These are phyloP conservation scores for Trinorchestia longiramus DNA, from an alignment of 1,140 invertebrate species.

Conservation along the genomic window DNA sequence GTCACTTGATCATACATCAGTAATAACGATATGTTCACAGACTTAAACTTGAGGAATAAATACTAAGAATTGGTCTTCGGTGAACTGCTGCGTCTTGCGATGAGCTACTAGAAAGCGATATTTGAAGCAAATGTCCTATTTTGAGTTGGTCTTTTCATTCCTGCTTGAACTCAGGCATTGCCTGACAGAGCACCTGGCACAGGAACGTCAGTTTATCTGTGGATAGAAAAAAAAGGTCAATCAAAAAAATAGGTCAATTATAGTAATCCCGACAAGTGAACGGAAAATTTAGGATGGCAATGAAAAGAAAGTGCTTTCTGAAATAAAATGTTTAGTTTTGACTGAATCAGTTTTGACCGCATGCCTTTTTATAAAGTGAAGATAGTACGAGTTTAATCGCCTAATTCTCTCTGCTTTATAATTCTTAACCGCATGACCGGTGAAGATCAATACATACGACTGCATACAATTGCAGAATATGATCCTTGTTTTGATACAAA, in stretches of 20 bases:
- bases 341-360: neutral
- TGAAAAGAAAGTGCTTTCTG: neutral
- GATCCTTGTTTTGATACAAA: too few species aligned
- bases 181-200: conserved; percentile 27
- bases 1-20: neutral
- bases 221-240: neutral
- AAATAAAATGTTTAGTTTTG: neutral
- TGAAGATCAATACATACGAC: too few species aligned
- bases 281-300: neutral
- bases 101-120: neutral
- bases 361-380: neutral
- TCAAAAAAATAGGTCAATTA: neutral
- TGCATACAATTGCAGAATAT: too few species aligned
- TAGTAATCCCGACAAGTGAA: neutral
- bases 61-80: neutral
- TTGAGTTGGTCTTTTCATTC: neutral
- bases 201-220: conserved; percentile 34
- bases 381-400: neutral
- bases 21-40: neutral
- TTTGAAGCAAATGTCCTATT: neutral
- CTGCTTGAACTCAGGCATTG: conserved; percentile 25
- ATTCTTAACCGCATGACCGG: too few species aligned
- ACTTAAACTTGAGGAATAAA: neutral
- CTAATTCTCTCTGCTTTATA: too few species aligned
- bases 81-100: neutral